phyloP scores from a whole-genome alignment of 2,797 vertebrate species.

The Peromyscus eremicus region DNA sequence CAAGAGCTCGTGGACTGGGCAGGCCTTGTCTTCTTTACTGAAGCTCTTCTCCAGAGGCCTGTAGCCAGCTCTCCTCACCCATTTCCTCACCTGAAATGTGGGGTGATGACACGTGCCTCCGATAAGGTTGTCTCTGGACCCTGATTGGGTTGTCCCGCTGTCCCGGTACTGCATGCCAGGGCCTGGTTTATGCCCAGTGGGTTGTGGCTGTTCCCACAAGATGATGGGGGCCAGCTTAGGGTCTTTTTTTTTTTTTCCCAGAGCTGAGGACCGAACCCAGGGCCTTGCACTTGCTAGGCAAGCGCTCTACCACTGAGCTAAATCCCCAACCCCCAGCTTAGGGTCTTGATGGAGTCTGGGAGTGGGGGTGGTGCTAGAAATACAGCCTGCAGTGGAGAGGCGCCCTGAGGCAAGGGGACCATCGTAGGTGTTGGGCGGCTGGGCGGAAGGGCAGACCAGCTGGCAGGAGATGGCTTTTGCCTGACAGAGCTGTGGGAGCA shows the following conservation, averaged over 20 bases:
- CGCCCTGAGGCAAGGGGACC: not conserved
- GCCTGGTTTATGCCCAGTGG: fast-evolving
- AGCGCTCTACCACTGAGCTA: too few species aligned
- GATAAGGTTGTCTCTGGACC: too few species aligned
- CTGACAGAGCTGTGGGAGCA: too few species aligned
- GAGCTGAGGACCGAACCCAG: too few species aligned
- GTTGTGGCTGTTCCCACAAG: not conserved
- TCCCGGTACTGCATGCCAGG: too few species aligned
- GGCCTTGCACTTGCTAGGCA: too few species aligned
- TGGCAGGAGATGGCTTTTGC: not conserved
- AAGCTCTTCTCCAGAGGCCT: too few species aligned
- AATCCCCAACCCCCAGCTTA: too few species aligned
- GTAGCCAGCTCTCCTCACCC: too few species aligned
- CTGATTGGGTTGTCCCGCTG: not conserved
- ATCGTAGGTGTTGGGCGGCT: too few species aligned
- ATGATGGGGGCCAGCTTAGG: not conserved
- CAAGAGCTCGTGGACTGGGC: fast-evolving
- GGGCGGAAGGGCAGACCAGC: fast-evolving
- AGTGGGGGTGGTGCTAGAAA: not conserved
- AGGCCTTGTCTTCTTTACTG: not conserved
- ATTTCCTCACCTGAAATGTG: not conserved
- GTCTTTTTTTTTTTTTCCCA: too few species aligned
- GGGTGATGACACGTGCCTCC: not conserved
- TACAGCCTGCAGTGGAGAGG: not conserved
- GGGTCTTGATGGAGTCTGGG: not conserved